Percentiles rank a stretch among this genome's conserved stretches.
Conservation (phyloP, 2,797 vertebrate genomes). For the Lithobates sylvaticus region DNA sequence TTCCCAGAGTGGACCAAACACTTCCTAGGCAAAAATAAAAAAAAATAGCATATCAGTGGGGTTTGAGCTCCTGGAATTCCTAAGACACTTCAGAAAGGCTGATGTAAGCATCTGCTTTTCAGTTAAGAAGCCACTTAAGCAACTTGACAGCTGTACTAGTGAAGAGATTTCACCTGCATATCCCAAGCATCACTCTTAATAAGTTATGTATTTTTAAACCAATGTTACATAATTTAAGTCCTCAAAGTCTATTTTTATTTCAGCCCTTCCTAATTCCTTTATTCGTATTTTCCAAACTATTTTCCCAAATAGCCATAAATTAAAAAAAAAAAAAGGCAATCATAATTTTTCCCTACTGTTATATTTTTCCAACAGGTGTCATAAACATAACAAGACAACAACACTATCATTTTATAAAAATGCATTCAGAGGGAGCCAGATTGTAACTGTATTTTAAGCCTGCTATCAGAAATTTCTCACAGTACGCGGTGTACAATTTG, state of each 20-base stretch:
- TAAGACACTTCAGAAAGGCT: too few species aligned
- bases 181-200: neutral
- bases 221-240: neutral
- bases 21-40: too few species aligned
- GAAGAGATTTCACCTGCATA: neutral
- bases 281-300: constrained; percentile 20
- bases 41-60: too few species aligned
- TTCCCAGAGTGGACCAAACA: too few species aligned
- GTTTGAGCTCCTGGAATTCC: too few species aligned
- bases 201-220: neutral
- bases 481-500: constrained; percentile 76
- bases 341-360: constrained; percentile 34
- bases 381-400: constrained; percentile 68
- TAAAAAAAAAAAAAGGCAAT: neutral
- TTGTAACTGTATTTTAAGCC: constrained; percentile 78
- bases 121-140: neutral
- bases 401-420: constrained; percentile 72
- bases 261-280: constrained; percentile 1
- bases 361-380: constrained; percentile 76
- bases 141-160: neutral
- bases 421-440: constrained; percentile 73
- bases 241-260: neutral
- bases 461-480: constrained; percentile 75
- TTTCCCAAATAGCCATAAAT: constrained; percentile 22
- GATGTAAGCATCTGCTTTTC: neutral